Percentiles rank a stretch among this genome's conserved stretches.
phyloP scores from a whole-genome alignment of 2,888 invertebrate genomes.

The Morpho achilles region DNA sequence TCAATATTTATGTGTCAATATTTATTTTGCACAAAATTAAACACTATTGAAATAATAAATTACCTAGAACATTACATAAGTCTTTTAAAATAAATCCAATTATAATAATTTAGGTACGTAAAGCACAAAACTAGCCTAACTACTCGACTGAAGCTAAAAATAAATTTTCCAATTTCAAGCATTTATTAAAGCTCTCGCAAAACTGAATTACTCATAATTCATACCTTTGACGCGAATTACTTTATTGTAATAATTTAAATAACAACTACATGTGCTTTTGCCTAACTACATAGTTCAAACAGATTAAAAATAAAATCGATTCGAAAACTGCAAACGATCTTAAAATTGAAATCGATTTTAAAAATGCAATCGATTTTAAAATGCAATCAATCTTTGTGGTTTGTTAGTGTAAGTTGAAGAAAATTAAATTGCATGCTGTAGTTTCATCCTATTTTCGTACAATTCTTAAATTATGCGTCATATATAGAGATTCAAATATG shows the following conservation, averaged over 20 bases:
- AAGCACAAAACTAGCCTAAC: slow-evolving; percentile 14
- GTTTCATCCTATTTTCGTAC: too few species aligned
- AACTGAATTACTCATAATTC: background rate
- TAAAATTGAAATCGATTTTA: too few species aligned
- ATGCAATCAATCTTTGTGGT: background rate
- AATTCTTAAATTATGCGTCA: too few species aligned
- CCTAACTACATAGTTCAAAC: slow-evolving; percentile 1
- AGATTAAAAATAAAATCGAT: background rate
- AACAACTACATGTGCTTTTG: background rate
- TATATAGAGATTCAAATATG: too few species aligned
- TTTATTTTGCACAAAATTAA: too few species aligned
- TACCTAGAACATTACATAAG: too few species aligned
- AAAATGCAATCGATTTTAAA: too few species aligned
- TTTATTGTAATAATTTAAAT: background rate
- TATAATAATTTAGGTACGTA: background rate
- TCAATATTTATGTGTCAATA: too few species aligned
- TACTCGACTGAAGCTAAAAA: slow-evolving; percentile 10
- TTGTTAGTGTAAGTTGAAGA: slow-evolving; percentile 4
- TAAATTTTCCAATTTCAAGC: background rate
- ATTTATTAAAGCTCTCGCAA: background rate
- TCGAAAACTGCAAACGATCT: too few species aligned
- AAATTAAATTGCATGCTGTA: slow-evolving; percentile 11
- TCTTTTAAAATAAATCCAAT: too few species aligned
- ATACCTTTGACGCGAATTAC: too few species aligned
- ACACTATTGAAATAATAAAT: too few species aligned